Conservation (phyloP, 2,113 vertebrate species). For the Myotis lucifugus region DNA sequence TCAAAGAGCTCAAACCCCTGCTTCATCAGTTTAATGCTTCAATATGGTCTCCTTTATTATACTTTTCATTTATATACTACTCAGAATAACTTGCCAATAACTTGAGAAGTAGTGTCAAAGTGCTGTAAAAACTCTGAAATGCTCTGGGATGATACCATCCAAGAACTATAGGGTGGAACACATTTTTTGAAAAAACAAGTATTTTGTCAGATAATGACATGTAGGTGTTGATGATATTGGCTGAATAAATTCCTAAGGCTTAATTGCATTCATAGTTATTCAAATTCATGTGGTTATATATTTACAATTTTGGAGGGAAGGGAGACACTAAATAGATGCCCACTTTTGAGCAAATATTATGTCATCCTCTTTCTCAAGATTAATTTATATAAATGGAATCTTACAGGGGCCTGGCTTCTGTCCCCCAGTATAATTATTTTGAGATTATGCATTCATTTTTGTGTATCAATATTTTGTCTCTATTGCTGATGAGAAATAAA, state of each 20-base stretch:
- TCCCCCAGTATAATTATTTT: background rate
- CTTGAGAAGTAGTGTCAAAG: background rate
- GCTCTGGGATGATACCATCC: background rate
- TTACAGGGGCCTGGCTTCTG: background rate
- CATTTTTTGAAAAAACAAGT: background rate
- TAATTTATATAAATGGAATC: background rate
- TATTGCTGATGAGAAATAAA: background rate
- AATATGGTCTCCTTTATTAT: background rate
- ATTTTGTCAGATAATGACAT: background rate
- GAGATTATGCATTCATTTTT: background rate
- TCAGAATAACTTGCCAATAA: constrained; percentile 31
- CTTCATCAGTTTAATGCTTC: background rate
- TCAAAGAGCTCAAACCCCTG: constrained; percentile 35
- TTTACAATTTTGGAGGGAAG: background rate
- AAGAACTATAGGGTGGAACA: background rate
- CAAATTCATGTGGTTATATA: background rate
- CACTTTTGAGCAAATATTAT: background rate
- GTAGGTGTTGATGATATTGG: background rate
- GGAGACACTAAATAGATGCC: background rate
- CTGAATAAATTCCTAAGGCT: background rate
- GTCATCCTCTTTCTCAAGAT: background rate
- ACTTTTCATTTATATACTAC: background rate
- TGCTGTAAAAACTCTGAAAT: background rate
- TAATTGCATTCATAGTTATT: background rate
- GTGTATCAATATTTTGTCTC: background rate